These are phyloP conservation scores for Microtus oregoni DNA, from an alignment of 2,113 vertebrate species.

Conservation along the genomic window DNA sequence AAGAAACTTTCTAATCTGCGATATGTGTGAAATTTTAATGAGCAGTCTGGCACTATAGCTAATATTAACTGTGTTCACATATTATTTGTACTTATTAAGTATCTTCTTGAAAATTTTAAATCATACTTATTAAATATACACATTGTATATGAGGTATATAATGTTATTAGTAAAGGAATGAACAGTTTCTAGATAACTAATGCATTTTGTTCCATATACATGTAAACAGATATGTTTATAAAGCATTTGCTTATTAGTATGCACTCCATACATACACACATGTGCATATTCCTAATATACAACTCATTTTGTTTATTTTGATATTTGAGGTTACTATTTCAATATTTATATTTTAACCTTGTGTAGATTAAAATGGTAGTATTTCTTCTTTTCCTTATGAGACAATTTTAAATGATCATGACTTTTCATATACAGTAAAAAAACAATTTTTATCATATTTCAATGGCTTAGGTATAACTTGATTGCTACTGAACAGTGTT, in stretches of 20 bases:
- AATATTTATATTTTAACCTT: neutral
- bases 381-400: neutral
- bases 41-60: neutral
- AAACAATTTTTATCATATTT: neutral
- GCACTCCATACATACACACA: neutral
- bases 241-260: neutral
- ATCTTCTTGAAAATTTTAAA: neutral
- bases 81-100: neutral
- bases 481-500: neutral
- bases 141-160: neutral
- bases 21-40: neutral
- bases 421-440: neutral
- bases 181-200: neutral
- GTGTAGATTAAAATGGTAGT: neutral
- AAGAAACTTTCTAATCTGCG: neutral
- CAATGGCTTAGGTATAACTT: neutral
- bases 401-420: neutral
- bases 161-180: neutral
- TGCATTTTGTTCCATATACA: neutral
- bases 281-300: too few relatives aligned
- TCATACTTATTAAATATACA: neutral
- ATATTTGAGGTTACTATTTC: neutral
- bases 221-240: neutral
- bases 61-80: neutral
- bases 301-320: neutral